A percentile compares a stretch with the other conserved stretches of the same genome.
phyloP scores from a whole-genome alignment of 2,888 invertebrate genomes.

The Drosophila mimetica region DNA sequence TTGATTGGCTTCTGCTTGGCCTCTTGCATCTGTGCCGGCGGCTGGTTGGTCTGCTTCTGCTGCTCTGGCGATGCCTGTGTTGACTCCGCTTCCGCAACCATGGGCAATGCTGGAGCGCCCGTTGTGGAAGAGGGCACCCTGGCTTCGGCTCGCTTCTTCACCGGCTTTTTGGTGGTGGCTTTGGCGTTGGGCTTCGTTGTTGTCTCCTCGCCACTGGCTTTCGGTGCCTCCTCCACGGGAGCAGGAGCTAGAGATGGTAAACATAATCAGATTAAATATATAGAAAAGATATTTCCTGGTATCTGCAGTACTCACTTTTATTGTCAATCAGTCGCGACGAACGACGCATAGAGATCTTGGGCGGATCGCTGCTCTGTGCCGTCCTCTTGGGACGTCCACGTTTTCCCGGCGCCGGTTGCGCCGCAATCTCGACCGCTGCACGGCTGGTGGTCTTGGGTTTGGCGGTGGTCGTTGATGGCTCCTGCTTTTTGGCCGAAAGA shows the following conservation, averaged over 20 bases:
- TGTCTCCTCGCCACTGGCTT: slow-evolving; percentile 29
- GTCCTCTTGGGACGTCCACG: slow-evolving; percentile 67
- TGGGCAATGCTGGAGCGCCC: slow-evolving; percentile 23
- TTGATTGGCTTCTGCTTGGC: not conserved
- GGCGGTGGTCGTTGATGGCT: not conserved
- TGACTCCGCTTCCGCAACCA: slow-evolving; percentile 49
- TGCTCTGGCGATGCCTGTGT: slow-evolving; percentile 36
- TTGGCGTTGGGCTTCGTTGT: slow-evolving; percentile 1
- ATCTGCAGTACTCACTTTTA: slow-evolving; percentile 42
- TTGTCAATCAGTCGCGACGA: slow-evolving; percentile 57
- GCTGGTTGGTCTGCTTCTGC: not conserved
- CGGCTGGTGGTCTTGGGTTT: slow-evolving; percentile 44
- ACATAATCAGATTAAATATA: not conserved
- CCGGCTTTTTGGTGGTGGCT: slow-evolving; percentile 52
- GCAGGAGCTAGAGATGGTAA: not conserved
- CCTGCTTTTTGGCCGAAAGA: slow-evolving; percentile 80
- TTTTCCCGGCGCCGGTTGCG: slow-evolving; percentile 63
- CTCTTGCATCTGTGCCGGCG: too few species aligned
- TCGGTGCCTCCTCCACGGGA: slow-evolving; percentile 9
- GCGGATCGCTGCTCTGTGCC: slow-evolving; percentile 3
- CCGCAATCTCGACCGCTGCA: slow-evolving; percentile 67
- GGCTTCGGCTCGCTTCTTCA: slow-evolving; percentile 65
- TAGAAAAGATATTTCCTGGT: not conserved
- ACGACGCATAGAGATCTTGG: slow-evolving; percentile 48
- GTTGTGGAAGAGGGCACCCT: slow-evolving; percentile 12